Base-by-base conservation (phyloP, 2,797 vertebrate species). In the Protosalanx chinensis region DNA sequence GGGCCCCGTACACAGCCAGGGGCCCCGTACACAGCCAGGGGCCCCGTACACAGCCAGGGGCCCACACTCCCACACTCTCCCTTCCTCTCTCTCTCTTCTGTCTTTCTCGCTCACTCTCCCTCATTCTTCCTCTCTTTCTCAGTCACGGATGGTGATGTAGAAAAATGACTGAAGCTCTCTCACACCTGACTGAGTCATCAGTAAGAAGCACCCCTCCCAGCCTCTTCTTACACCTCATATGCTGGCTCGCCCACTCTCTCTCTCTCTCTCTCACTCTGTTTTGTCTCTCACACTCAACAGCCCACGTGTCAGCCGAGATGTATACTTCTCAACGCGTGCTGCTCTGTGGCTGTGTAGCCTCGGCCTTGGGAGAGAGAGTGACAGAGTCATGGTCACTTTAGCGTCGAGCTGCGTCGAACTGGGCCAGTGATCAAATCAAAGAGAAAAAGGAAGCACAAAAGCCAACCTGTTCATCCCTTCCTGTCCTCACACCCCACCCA, bases 21-120 rank as follows among this genome's bases (percentile, higher is more conserved):
- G n/a, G n/a, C n/a, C n/a, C n/a, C 8, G 46, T 32, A 87, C 16
- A 3, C 72, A 74, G 75, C 79, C 87, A 89, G 88, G 85, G 89
- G 86, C 82, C 85, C 88, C 87, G 86, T 87, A 89, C 88, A 90
- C 85, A n/a, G 85, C 85, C 86, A 82, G 84, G 84, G 83, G 84
- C 87, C 86, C 85, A 76, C 81, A 85, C 83, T n/a, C n/a, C n/a
- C n/a, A n/a, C n/a, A n/a, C n/a, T n/a, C 67, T 23, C 51, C 5
- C 16, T 53, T 18, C 5, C 13, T 6, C 6, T 89, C 85, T 83
- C 82, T 73, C 8, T 51, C 35, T 35, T 35, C 7, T 76, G 23
- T 27, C 23, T 27, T 27, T 27, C 23, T 27, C 1, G 23, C 23
- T 27, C 23, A 27, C 13, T 4, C 13, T n/a, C 13, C 18, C 51